Percentiles rank a stretch among this genome's conserved stretches.
Conservation (phyloP, 2,888 invertebrate genomes). For the Petrolisthes cinctipes region DNA sequence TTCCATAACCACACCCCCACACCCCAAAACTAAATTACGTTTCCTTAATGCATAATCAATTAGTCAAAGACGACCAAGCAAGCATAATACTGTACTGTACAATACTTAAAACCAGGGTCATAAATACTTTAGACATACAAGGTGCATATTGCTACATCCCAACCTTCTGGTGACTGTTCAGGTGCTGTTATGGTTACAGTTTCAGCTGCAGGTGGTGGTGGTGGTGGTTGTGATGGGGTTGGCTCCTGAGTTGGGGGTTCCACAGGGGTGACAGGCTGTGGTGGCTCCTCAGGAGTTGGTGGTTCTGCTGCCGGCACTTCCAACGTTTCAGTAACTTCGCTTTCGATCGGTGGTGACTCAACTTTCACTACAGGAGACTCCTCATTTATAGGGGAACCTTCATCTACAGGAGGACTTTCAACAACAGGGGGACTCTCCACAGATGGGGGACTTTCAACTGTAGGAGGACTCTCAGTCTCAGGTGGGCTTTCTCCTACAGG, state of each 20-base stretch:
- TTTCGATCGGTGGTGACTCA: background rate
- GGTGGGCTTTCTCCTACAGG: background rate
- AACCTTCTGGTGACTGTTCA: background rate
- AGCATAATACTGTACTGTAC: background rate
- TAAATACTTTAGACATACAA: background rate
- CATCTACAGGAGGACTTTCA: conserved; percentile 18
- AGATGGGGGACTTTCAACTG: background rate
- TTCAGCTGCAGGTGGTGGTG: background rate
- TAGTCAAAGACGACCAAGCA: background rate
- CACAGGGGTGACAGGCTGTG: background rate
- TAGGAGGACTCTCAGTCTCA: background rate
- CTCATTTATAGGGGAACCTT: background rate
- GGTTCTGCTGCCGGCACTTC: background rate
- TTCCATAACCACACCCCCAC: background rate
- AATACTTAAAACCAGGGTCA: background rate
- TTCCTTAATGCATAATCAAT: background rate
- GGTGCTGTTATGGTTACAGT: background rate
- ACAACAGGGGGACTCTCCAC: conserved; percentile 22
- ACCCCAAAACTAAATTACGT: background rate
- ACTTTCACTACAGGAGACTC: background rate
- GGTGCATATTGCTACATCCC: background rate
- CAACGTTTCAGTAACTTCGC: background rate
- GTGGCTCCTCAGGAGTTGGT: background rate
- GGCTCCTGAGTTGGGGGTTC: background rate
- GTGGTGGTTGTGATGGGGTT: background rate